Base-by-base conservation (phyloP, 2,888 invertebrate species). In the Ernsta delagoae region DNA sequence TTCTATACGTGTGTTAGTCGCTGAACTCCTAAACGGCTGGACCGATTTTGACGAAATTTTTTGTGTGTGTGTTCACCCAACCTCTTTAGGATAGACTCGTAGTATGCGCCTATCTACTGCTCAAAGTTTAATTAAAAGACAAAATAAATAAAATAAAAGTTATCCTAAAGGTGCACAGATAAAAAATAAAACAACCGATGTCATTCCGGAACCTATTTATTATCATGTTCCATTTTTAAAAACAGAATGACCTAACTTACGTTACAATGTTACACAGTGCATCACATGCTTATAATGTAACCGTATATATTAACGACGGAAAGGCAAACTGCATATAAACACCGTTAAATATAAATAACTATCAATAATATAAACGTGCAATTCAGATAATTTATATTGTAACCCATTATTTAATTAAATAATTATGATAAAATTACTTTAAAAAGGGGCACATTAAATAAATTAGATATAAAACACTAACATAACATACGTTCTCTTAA, bases 231-330 rank as follows among this genome's bases (percentile, higher is more conserved):
- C 83, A 80, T 82, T 87, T 88, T 88, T 82, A 82, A 84, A 84
- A 79, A 89, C 85, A 87, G 82, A 86, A 89, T 82, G 80, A 81
- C 36, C 85, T 85, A 87, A 83, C 80, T 86, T 85, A 87, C 75
- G 77, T 74, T 76, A 78, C 78, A 80, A 76, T 82, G 79, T 86
- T 85, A 89, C 84, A 85, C 84, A 83, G 84, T 87, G 90, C 89
- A 88, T 88, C 86, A 87, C 84, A 88, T 89, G 88, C 88, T 75
- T 77, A 79, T 76, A 77, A 83, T 81, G 81, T 79, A 75, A 77
- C 73, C 73, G 74, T 60, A 54, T 66, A 36, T 36, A 39, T 48
- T 56, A 59, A 67, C 61, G 67, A 67, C 67, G 67, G 67, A 67
- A 61, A 67, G 61, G 61, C 56, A 48, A 61, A 67, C 61, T 54